Evolutionary conservation across 2,888 invertebrate species (phyloP), one percentile per base, ranked within the genome.

Genomic region (Sicus ferrugineus): DNA sequence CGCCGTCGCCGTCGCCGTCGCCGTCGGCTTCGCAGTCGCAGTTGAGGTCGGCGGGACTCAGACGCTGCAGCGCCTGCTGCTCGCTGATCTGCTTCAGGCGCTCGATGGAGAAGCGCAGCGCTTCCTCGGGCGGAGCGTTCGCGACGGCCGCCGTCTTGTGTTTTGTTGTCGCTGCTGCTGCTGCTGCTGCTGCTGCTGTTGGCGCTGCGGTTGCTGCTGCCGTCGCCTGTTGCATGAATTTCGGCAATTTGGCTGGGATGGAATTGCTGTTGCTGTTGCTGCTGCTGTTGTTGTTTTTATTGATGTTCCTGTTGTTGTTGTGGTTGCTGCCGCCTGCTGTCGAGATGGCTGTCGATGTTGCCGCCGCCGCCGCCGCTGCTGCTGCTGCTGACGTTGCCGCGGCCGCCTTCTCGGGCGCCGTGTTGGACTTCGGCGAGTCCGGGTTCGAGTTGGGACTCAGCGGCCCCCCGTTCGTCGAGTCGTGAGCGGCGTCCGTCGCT

Each of bases 381-480:
- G 14, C 66, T n/a, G 72, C 62, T 68, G 61, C 66, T 1, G 69
- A 59, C 31, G 28, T 73, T 54, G 52, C 73, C 70, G 65, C 73
- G 50, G 75, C 74, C 34, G 74, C 70, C 64, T 77, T 54, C 23
- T 81, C 80, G 4, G 84, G 83, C 16, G 82, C 83, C 50, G 82
- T 80, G 64, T 84, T 84, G 3, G 85, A 84, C 67, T 83, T 84
- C 64, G 86, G 86, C 5, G 86, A 86, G 56, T 81, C 83, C 2
- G 85, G 85, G 73, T 80, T 81, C 3, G 85, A 85, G 48, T 83
- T 82, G 59, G 86, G 85, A 76, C 85, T 85, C 77, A 84, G 76
- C 59, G 84, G 81, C 0, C 76, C 75, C 52, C 81, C 76, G 73
- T 80, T 76, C 46, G 79, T 74, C 46, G 73, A 26, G 21, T 46